Evolutionary conservation across 2,888 invertebrate species (phyloP), one percentile per base, ranked within the genome.

Genomic region (Hedychridium roseum): DNA sequence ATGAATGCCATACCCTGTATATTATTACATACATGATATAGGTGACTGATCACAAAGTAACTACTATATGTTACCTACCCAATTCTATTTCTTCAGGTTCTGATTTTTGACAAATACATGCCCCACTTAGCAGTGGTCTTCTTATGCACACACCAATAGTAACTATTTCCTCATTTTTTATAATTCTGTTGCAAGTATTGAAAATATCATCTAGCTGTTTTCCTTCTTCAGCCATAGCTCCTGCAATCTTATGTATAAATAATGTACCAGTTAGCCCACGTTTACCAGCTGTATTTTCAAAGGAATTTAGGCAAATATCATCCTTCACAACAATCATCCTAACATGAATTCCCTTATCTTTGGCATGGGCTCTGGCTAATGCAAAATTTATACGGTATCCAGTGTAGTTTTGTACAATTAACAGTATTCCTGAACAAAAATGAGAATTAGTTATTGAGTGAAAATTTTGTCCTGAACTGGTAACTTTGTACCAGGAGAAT

Each of bases 381-480:
- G 89, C 89, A 72, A 92, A 92, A 73, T 89, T 91, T 17, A 92
- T 76, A 47, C 88, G 79, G 66, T 90, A 89, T 0, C 89, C 88
- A 0, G 88, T 86, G 68, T 88, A 89, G 71, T 90, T 90, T 18
- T 86, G 86, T 5, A 90, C 80, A 32, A 91, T 82, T 0, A 91
- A 81, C 4, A 92, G 68, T 7, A 88, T 83, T 23, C 89, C 90
- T 55, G 82, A 82, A 54, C 5, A 11, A 12, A 18, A 36, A 14
- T 32, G n/a, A 14, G 20, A 28, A 16, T 16, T n/a, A n/a, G n/a
- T 9, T 21, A 23, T 34, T 15, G 9, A n/a, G 16, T 12, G n/a
- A 27, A 2, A 14, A 28, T 26, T 32, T 1, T 20, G 1, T 0
- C 9, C 6, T 35, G 3, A 34, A 34, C n/a, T n/a, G n/a, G n/a